Evolutionary conservation across 2,888 invertebrate genomes (phyloP).

Genomic region (Itoplectis maculator): DNA sequence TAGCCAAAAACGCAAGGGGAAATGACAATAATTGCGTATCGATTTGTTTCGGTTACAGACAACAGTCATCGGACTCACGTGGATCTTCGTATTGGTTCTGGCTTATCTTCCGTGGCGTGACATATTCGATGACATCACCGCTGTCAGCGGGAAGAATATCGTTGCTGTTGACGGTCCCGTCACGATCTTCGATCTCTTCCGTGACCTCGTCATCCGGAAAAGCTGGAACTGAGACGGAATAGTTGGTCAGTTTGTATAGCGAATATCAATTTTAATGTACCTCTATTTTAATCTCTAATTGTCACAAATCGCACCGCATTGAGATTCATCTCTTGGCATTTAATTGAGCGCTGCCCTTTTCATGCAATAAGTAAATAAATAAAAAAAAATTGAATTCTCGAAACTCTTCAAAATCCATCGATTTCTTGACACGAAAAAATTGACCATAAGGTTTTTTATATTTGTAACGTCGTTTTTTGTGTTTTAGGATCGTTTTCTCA

Average conservation of each 20-base stretch:
- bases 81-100: constrained; percentile 85
- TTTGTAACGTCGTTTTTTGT: too few species aligned
- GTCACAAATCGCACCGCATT: too few species aligned
- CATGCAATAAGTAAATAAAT: constrained; percentile 9
- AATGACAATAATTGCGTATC: background rate
- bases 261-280: too few species aligned
- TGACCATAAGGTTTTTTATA: too few species aligned
- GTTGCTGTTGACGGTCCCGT: constrained; percentile 5
- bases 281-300: too few species aligned
- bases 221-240: constrained; percentile 49
- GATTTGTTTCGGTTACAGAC: background rate
- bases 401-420: too few species aligned
- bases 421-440: too few species aligned
- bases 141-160: constrained; percentile 71
- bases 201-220: constrained; percentile 16
- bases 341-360: too few species aligned
- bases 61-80: constrained; percentile 77
- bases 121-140: constrained; percentile 84
- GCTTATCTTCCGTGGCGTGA: constrained; percentile 87
- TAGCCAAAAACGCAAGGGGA: too few species aligned
- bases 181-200: constrained; percentile 14
- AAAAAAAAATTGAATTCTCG: too few species aligned
- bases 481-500: background rate
- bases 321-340: too few species aligned
- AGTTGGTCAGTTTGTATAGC: too few species aligned